phyloP scores from a whole-genome alignment of 37 sponge, comb jelly and placozoan genomes.

The Corticium candelabrum region DNA sequence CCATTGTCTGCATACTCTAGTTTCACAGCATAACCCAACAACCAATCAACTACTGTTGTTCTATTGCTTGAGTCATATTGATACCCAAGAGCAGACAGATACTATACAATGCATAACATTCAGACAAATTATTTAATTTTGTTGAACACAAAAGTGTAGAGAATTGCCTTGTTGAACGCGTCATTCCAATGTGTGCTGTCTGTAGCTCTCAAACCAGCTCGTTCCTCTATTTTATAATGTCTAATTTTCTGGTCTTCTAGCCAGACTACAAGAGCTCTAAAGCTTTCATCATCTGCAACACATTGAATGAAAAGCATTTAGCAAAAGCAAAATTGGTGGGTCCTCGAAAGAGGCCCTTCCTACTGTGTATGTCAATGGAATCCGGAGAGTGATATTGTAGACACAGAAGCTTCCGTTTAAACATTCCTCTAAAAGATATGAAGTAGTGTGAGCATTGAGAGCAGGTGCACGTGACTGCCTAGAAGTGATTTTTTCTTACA shows the following conservation, averaged over 20 bases:
- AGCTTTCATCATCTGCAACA: conserved; percentile 32
- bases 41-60: conserved; percentile 62
- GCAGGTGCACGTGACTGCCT: no score
- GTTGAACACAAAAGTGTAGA: neutral
- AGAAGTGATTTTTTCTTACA: no score
- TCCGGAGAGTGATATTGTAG: neutral
- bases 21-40: conserved; percentile 62
- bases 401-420: neutral
- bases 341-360: neutral
- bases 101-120: conserved; percentile 12
- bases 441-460: no score
- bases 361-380: neutral
- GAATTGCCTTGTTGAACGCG: conserved; percentile 29
- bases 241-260: conserved; percentile 93
- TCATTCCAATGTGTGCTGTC: conserved; percentile 37
- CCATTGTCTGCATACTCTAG: conserved; percentile 64
- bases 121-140: neutral
- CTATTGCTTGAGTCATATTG: conserved; percentile 36
- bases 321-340: neutral
- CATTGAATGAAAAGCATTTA: neutral
- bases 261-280: conserved; percentile 76
- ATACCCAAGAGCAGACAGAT: conserved; percentile 70
- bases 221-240: conserved; percentile 64
- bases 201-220: conserved; percentile 28
- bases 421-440: no score